Evolutionary conservation across 1,140 invertebrate genomes (phyloP).

Genomic region (Nephotettix cincticeps): DNA sequence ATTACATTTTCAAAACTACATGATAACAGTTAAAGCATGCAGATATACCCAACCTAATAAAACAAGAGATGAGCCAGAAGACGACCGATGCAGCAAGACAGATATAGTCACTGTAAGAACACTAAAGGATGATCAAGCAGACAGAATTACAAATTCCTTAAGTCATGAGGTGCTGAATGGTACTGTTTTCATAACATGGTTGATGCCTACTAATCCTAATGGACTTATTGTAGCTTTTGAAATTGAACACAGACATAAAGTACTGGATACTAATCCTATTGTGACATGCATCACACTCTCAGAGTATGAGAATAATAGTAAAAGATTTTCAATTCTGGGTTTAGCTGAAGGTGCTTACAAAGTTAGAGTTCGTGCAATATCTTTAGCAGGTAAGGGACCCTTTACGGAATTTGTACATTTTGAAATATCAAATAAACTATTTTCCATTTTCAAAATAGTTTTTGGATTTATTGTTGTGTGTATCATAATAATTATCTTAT

Average conservation of each 20-base stretch:
- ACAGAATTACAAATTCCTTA: slow-evolving; percentile 26
- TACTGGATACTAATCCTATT: slow-evolving; percentile 41
- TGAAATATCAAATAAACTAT: neutral
- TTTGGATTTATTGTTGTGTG: slow-evolving; percentile 9
- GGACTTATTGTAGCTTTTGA: slow-evolving; percentile 80
- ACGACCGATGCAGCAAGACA: slow-evolving; percentile 33
- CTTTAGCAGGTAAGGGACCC: slow-evolving; percentile 36
- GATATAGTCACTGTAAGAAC: slow-evolving; percentile 37
- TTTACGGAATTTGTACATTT: slow-evolving; percentile 22
- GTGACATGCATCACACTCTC: slow-evolving; percentile 31
- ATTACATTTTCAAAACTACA: slow-evolving; percentile 69
- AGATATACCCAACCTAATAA: slow-evolving; percentile 46
- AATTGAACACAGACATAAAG: slow-evolving; percentile 53
- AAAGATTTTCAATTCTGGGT: slow-evolving; percentile 18
- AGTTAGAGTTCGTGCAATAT: slow-evolving; percentile 34
- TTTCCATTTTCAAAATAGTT: neutral
- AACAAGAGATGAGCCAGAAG: neutral
- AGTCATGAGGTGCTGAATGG: slow-evolving; percentile 30
- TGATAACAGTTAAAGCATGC: slow-evolving; percentile 69
- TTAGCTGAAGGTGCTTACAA: slow-evolving; percentile 28
- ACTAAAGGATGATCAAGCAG: slow-evolving; percentile 29
- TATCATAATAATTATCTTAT: slow-evolving; percentile 26
- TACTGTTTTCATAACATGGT: slow-evolving; percentile 38
- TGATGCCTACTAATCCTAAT: slow-evolving; percentile 70
- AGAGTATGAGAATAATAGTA: slow-evolving; percentile 15